Evolutionary conservation across 2,797 vertebrate species (phyloP).

Genomic region (Lagodon rhomboides): DNA sequence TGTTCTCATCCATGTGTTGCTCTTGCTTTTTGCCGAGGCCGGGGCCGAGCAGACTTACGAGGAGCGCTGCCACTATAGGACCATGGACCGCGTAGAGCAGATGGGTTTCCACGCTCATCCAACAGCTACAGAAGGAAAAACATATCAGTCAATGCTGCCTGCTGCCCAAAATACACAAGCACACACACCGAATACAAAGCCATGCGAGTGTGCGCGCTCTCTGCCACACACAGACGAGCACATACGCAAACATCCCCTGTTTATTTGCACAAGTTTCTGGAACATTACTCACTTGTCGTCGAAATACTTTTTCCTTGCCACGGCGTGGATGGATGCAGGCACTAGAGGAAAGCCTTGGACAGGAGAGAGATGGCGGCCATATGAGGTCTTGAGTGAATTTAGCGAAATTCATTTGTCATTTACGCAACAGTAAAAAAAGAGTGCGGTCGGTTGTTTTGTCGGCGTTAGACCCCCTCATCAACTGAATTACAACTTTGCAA

Average conservation of each 20-base stretch:
- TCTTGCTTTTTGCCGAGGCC: slow-evolving; percentile 1
- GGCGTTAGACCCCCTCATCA: slow-evolving; percentile 7
- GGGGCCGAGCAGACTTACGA: slow-evolving; percentile 88
- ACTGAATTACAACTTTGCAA: slow-evolving; percentile 12
- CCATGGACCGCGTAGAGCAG: slow-evolving; percentile 97
- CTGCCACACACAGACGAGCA: slow-evolving; percentile 45
- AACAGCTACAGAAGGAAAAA: slow-evolving; percentile 89
- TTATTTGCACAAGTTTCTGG: slow-evolving; percentile 70
- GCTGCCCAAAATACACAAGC: slow-evolving; percentile 65
- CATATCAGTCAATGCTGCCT: slow-evolving; percentile 59
- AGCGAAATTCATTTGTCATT: slow-evolving; percentile 45
- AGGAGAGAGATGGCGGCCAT: slow-evolving; percentile 50
- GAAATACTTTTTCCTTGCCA: slow-evolving; percentile 94
- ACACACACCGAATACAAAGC: slow-evolving; percentile 35
- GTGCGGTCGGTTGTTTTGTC: slow-evolving; percentile 10
- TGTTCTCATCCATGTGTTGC: neutral
- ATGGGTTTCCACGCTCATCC: slow-evolving; percentile 98
- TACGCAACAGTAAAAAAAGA: slow-evolving; percentile 27
- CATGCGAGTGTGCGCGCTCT: slow-evolving; percentile 20
- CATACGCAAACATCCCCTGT: slow-evolving; percentile 61
- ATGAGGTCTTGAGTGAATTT: slow-evolving; percentile 66
- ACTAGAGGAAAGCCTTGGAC: slow-evolving; percentile 94
- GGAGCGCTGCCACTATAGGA: slow-evolving; percentile 95
- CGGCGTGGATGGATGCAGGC: slow-evolving; percentile 94
- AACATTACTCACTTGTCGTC: slow-evolving; percentile 96